These are phyloP conservation scores for Hippoglossus hippoglossus DNA, from an alignment of 2,797 vertebrate genomes.

Conservation along the genomic window DNA sequence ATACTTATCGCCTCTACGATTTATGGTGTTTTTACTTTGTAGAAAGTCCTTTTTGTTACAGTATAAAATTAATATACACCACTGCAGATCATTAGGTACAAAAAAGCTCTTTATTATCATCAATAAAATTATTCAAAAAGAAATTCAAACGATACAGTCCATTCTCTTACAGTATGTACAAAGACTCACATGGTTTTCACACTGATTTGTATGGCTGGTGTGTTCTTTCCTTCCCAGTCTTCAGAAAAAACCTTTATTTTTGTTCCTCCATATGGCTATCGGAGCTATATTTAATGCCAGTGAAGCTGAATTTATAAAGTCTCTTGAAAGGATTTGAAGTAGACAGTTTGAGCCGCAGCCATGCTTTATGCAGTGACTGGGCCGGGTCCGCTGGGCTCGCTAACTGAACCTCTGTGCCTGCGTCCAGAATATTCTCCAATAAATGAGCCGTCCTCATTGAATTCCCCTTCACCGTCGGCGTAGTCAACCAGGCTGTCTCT, in stretches of 20 bases:
- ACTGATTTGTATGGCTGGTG: slow-evolving; percentile 9
- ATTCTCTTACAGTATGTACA: slow-evolving; percentile 64
- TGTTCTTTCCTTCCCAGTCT: slow-evolving; percentile 12
- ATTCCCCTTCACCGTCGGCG: slow-evolving; percentile 88
- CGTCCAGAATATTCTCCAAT: slow-evolving; percentile 91
- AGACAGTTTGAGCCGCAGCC: slow-evolving; percentile 29
- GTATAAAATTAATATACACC: slow-evolving; percentile 14
- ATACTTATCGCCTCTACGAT: no score
- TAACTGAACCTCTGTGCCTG: slow-evolving; percentile 84
- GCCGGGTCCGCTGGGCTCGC: slow-evolving; percentile 58
- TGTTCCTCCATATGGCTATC: slow-evolving; percentile 17
- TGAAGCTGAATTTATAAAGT: slow-evolving; percentile 34
- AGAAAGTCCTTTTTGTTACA: slow-evolving; percentile 7
- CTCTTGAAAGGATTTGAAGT: slow-evolving; percentile 41
- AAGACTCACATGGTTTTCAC: slow-evolving; percentile 20
- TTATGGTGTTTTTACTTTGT: no score
- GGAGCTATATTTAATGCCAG: slow-evolving; percentile 31
- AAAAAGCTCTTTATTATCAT: slow-evolving; percentile 57
- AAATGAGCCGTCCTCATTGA: slow-evolving; percentile 96
- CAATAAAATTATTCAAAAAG: slow-evolving; percentile 38
- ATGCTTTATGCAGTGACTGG: slow-evolving; percentile 51
- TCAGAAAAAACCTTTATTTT: slow-evolving; percentile 28
- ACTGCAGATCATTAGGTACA: slow-evolving; percentile 28
- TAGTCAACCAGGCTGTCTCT: slow-evolving; percentile 91
- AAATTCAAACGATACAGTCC: slow-evolving; percentile 41